Conservation (phyloP, 92 coral and sea anemone species). For the Anthopleura xanthogrammica region DNA sequence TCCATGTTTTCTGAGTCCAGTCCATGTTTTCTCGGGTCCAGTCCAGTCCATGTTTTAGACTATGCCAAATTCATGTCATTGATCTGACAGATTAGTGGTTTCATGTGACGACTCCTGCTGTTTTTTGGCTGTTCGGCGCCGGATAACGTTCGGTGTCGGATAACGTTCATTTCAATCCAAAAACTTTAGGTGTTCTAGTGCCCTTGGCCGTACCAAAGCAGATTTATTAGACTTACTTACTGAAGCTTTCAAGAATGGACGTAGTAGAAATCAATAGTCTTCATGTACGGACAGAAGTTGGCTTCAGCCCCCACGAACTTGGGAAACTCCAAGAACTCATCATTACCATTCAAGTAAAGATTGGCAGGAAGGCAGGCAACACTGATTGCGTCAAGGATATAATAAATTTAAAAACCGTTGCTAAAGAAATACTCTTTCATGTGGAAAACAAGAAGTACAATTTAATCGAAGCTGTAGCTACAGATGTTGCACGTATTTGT, state of each 20-base stretch:
- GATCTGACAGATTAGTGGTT: too few species aligned
- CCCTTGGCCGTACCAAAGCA: too few species aligned
- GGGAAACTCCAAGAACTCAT: slow-evolving; percentile 62
- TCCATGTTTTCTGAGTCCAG: too few species aligned
- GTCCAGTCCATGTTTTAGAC: too few species aligned
- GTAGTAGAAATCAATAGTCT: slow-evolving; percentile 45
- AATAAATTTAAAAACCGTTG: slow-evolving; percentile 43
- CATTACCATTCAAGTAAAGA: slow-evolving; percentile 39
- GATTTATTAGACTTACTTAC: too few species aligned
- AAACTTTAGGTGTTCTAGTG: too few species aligned
- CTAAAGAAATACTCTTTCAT: slow-evolving; percentile 54
- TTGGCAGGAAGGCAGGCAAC: slow-evolving; percentile 50
- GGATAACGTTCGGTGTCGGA: too few species aligned
- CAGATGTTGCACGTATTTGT: slow-evolving; percentile 73
- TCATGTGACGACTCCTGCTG: too few species aligned
- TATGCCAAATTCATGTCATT: too few species aligned
- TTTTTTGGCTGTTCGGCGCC: too few species aligned
- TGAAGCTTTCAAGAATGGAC: slow-evolving; percentile 40
- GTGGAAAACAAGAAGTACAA: slow-evolving; percentile 66
- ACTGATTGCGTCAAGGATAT: slow-evolving; percentile 58
- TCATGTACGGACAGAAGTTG: slow-evolving; percentile 62
- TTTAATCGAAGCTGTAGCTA: slow-evolving; percentile 68
- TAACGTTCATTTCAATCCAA: too few species aligned
- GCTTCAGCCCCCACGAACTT: slow-evolving; percentile 55
- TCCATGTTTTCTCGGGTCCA: too few species aligned